phyloP scores from a whole-genome alignment of 2,797 vertebrate species.

The Erpetoichthys calabaricus region DNA sequence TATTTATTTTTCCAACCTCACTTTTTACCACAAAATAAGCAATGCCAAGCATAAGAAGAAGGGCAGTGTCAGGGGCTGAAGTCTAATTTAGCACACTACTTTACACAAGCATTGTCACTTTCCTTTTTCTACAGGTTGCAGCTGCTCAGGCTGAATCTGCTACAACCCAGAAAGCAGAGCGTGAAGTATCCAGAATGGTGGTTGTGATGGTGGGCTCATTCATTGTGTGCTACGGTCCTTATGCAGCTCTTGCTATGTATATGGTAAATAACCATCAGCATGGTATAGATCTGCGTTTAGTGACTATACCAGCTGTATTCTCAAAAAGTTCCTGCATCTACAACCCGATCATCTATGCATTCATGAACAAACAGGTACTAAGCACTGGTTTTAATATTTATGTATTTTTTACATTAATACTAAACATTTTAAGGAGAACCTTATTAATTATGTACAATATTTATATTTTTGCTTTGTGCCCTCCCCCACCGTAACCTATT shows the following conservation, averaged over 20 bases:
- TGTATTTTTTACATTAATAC: neutral
- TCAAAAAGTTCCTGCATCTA: constrained; percentile 40
- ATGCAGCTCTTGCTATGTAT: constrained; percentile 23
- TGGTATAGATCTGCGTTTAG: constrained; percentile 32
- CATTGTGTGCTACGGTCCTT: constrained; percentile 29
- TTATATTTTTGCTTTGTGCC: too few species aligned
- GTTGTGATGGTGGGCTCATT: constrained; percentile 39
- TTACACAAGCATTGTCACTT: neutral
- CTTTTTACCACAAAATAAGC: too few species aligned
- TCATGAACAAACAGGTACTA: constrained; percentile 44
- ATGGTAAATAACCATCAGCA: constrained; percentile 11
- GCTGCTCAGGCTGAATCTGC: constrained; percentile 37
- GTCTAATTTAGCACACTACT: too few species aligned
- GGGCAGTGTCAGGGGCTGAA: too few species aligned
- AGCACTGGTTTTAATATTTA: neutral
- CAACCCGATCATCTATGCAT: constrained; percentile 38
- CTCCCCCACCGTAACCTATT: too few species aligned
- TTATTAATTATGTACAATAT: too few species aligned
- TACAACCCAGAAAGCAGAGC: constrained; percentile 43
- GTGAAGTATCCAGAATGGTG: constrained; percentile 39
- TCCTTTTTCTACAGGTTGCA: constrained; percentile 27
- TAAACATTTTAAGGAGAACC: too few species aligned
- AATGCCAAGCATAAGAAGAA: too few species aligned
- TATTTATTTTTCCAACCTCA: too few species aligned
- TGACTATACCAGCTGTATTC: constrained; percentile 34